Evolutionary conservation across 2,888 invertebrate species (phyloP), one percentile per base, ranked within the genome.

Genomic region (Nymphalis c-album): DNA sequence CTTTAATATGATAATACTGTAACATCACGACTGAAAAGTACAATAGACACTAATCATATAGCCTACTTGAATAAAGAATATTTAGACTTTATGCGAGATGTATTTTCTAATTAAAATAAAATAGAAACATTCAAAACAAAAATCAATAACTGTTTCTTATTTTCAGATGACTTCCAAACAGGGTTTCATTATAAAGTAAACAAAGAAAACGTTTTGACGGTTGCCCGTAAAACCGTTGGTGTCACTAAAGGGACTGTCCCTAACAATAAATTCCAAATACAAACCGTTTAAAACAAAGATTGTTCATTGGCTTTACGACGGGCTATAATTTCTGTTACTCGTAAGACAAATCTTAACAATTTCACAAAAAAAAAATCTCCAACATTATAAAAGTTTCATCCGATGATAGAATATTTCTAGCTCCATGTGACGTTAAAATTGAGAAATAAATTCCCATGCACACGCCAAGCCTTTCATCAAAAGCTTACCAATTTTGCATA

Each of bases 241-340:
- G 72, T 72, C 70, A 72, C 13, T 55, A 45, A 84, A 83, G 80
- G 81, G 83, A 82, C 76, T 84, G 83, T 87, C 85, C 76, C 79
- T 80, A 65, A 77, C 76, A 80, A 84, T 85, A 85, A 84, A 85
- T 77, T 72, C 67, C 71, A 79, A 77, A 75, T 76, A 78, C 40
- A 78, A 78, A 78, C 73, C 78, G 73, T 80, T 80, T 75, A 76
- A 81, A 82, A 88, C 85, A 87, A 88, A 81, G 81, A 80, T 78
- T 79, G 76, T 80, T 80, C 79, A 80, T 77, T 77, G 74, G 77
- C 77, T 87, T 87, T 87, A 86, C 77, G 84, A 81, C 65, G 74
- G 79, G 79, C 74, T 78, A 81, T 85, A 82, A 82, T 83, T 82
- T 81, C n/a, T 76, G 78, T 76, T n/a, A 35, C 31, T 55, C 17